Conservation (phyloP, 1,140 invertebrate species). For the Maconellicoccus hirsutus region DNA sequence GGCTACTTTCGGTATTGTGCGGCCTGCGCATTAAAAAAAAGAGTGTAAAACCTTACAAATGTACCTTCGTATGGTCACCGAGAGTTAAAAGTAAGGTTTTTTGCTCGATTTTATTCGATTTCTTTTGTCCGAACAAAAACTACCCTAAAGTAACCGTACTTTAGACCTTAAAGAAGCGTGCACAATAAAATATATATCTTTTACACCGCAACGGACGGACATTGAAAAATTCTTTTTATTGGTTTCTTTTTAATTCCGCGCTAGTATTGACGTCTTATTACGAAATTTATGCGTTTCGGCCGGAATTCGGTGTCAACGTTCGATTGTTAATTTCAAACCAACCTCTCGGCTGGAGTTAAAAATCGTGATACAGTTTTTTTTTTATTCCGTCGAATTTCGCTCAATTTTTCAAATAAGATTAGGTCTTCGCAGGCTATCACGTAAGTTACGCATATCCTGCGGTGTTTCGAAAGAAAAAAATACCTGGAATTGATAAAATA, state of each 20-base stretch:
- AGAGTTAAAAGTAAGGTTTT: slow-evolving; percentile 15
- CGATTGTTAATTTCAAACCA: slow-evolving; percentile 3
- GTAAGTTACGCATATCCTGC: no score
- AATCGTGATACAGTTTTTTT: slow-evolving; percentile 7
- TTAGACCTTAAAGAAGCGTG: slow-evolving; percentile 18
- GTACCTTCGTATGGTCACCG: slow-evolving; percentile 8
- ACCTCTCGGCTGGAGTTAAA: slow-evolving; percentile 13
- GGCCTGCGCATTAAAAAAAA: slow-evolving; percentile 16
- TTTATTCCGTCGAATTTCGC: background rate
- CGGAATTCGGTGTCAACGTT: slow-evolving; percentile 6
- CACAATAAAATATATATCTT: slow-evolving; percentile 23
- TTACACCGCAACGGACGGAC: slow-evolving; percentile 19
- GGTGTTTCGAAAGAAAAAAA: no score
- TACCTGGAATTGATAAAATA: no score
- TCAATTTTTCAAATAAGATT: background rate
- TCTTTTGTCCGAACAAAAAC: slow-evolving; percentile 10
- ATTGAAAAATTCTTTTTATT: slow-evolving; percentile 23
- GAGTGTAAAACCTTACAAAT: slow-evolving; percentile 15
- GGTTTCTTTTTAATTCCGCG: slow-evolving; percentile 15
- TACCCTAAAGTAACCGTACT: slow-evolving; percentile 20
- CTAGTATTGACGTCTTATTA: slow-evolving; percentile 19
- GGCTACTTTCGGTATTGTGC: slow-evolving; percentile 6
- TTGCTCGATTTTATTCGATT: slow-evolving; percentile 14
- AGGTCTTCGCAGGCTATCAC: background rate
- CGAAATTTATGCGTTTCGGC: slow-evolving; percentile 16